Evolutionary conservation across 2,888 invertebrate species (phyloP), one percentile per base, ranked within the genome.

Genomic region (Molanna angustata): DNA sequence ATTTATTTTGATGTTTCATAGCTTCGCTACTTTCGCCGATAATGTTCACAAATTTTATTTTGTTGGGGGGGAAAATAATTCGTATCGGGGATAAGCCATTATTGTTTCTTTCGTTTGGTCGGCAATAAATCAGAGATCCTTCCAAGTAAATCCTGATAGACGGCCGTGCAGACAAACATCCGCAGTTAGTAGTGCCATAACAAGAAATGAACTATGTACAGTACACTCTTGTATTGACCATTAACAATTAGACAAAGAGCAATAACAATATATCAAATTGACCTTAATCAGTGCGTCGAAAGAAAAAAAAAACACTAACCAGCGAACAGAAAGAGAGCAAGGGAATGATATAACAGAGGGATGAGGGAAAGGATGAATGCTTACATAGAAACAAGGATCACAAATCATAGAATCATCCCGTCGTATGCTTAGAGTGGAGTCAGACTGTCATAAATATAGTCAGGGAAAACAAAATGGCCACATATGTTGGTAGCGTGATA

Each of bases 231-330:
- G n/a, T n/a, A n/a, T 45, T 49, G 52, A 53, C 58, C 58, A 59
- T 59, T 59, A 59, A 59, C 58, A 59, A 59, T 59, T 59, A 59
- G 52, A 59, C 58, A 59, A 59, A 59, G 54, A 56, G 56, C 58
- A 59, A 59, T 59, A 59, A 59, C 58, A 59, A 49, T 59, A 59
- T 56, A 59, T 59, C 58, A 59, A 41, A 46, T 54, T 50, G 58
- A 48, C 58, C 58, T 58, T 58, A 58, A 58, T 58, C 55, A 58
- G 53, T 42, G 46, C 19, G 56, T 41, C 22, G 50, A 51, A 52
- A 49, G 48, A 52, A 44, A 53, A 52, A 56, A 52, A n/a, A 52
- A 56, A 56, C 45, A 27, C 52, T 52, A 56, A 53, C 46, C 50
- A 51, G 48, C 46, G 27, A 50, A 48, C 56, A 53, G 56, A 56